phyloP scores from a whole-genome alignment of 92 coral and sea anemone genomes.

The Phenganax stokvisi region DNA sequence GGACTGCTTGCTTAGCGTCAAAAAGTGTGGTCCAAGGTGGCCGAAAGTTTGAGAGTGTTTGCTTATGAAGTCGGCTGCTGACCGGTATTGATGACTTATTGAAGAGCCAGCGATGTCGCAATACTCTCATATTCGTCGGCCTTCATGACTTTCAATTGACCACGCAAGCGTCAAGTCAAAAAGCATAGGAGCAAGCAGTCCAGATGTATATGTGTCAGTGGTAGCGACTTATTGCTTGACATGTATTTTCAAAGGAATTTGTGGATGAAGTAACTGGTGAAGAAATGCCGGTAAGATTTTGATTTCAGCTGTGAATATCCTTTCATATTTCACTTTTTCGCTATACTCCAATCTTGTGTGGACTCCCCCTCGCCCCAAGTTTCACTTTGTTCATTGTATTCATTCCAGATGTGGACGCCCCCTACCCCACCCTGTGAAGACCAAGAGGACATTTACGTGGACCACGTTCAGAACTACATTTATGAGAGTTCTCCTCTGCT shows the following conservation, averaged over 20 bases:
- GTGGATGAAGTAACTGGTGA: slow-evolving; percentile 90
- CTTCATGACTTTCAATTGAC: no score
- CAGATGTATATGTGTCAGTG: not conserved
- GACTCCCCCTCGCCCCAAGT: not conserved
- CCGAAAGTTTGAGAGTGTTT: no score
- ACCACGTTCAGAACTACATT: slow-evolving; percentile 59
- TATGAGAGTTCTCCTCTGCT: slow-evolving; percentile 66
- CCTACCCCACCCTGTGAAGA: slow-evolving; percentile 98
- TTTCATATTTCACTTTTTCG: not conserved
- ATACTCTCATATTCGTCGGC: no score
- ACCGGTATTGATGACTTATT: no score
- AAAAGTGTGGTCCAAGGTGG: no score
- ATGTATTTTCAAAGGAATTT: slow-evolving; percentile 61
- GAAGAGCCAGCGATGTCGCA: no score
- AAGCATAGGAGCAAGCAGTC: no score
- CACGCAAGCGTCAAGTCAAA: no score
- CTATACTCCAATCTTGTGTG: not conserved
- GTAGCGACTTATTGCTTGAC: not conserved
- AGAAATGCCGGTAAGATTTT: slow-evolving; percentile 89
- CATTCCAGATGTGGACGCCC: slow-evolving; percentile 85
- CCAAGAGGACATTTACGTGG: slow-evolving; percentile 73
- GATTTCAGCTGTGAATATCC: not conserved
- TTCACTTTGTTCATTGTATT: not conserved
- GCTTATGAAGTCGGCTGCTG: no score
- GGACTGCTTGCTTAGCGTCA: no score